These are phyloP conservation scores for Eurytemora carolleeae DNA, from an alignment of 1,140 invertebrate genomes.

Conservation along the genomic window DNA sequence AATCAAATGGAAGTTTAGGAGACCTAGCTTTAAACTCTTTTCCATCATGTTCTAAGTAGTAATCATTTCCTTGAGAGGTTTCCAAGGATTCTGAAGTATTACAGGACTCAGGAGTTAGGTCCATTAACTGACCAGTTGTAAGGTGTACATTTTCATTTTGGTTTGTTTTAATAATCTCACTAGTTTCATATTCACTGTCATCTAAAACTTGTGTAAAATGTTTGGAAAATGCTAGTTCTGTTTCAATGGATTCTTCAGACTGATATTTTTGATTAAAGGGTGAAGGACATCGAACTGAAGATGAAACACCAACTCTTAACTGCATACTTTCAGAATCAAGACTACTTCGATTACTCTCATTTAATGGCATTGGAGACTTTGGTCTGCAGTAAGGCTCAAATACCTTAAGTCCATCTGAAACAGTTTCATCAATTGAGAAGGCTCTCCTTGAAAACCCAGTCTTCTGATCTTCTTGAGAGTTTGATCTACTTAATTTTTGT, in stretches of 20 bases:
- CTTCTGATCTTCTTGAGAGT: background rate
- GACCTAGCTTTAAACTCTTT: background rate
- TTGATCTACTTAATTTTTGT: background rate
- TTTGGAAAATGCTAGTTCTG: background rate
- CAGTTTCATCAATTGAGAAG: background rate
- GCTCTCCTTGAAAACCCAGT: background rate
- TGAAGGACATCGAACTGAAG: background rate
- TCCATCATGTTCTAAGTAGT: background rate
- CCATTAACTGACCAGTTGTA: background rate
- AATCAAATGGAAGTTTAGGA: background rate
- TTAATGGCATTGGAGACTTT: background rate
- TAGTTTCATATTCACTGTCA: background rate
- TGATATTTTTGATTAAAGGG: background rate
- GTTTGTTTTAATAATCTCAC: background rate
- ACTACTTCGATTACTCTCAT: background rate
- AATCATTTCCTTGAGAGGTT: background rate
- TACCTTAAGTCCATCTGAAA: background rate
- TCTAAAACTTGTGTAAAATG: background rate
- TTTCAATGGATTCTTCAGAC: background rate
- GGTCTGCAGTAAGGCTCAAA: background rate
- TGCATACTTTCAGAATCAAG: background rate
- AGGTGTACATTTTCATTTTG: too few relatives aligned
- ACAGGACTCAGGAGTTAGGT: background rate
- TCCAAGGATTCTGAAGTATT: background rate
- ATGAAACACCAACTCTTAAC: background rate